phyloP scores from a whole-genome alignment of 2,888 invertebrate species.

The Macropis europaea region DNA sequence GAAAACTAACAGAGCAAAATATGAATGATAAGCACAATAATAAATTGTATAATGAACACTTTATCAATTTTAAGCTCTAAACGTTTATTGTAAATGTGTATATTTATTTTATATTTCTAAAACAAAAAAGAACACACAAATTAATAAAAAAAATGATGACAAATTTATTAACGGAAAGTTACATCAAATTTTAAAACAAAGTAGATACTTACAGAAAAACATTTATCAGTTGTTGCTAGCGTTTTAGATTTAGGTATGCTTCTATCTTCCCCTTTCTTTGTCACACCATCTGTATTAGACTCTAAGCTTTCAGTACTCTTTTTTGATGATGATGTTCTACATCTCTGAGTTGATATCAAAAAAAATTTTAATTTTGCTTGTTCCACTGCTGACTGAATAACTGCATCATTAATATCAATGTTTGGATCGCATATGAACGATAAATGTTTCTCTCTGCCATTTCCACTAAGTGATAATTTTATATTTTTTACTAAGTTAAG shows the following conservation, averaged over 20 bases:
- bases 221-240: constrained; percentile 26
- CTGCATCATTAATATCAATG: constrained; percentile 79
- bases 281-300: background rate
- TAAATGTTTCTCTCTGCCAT: constrained; percentile 79
- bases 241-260: background rate
- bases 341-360: constrained; percentile 52
- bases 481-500: constrained; percentile 82
- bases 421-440: constrained; percentile 82
- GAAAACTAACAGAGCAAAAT: too few relatives aligned
- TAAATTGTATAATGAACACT: too few relatives aligned
- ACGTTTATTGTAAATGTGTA: too few relatives aligned
- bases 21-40: too few relatives aligned
- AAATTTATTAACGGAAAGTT: too few relatives aligned
- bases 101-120: too few relatives aligned
- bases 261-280: background rate
- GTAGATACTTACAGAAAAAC: constrained; percentile 49
- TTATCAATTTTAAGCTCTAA: too few relatives aligned
- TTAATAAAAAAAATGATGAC: too few relatives aligned
- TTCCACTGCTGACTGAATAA: constrained; percentile 83
- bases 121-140: too few relatives aligned
- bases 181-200: background rate
- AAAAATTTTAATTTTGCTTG: constrained; percentile 83
- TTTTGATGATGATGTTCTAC: constrained; percentile 15
- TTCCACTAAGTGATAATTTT: constrained; percentile 80
- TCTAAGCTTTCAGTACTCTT: constrained; percentile 8